Base-by-base conservation (phyloP, 2,888 invertebrate species). In the Himalopsyche anomala region DNA sequence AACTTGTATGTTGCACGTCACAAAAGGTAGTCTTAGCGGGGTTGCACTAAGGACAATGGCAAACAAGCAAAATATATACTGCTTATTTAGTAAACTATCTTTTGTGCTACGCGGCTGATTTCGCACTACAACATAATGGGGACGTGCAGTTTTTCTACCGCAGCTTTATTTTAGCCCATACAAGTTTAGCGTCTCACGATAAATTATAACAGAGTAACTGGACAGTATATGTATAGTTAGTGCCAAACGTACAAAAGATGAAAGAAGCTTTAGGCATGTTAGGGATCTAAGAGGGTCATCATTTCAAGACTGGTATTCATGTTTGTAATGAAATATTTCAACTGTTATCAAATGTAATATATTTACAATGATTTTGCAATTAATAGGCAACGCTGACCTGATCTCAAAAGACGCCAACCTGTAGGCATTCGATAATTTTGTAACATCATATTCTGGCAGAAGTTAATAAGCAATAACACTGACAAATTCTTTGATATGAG, bases 21-120 rank as follows among this genome's bases (percentile, higher is more conserved):
- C 81, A 86, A 84, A 81, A 80, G 85, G 54, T 19, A 82, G 81
- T 69, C 80, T 51, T 54, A 85, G 81, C 81, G 74, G 84, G 81
- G 86, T 81, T 81, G 81, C 83, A 28, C 6, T 15, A 54, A 80
- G 83, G 83, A 87, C 85, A 88, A 87, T 82, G 87, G 86, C 51
- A 88, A 87, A 87, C 86, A 87, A 87, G 88, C 88, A 83, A 87
- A 88, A 88, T 87, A 88, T 88, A 88, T 81, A 88, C 88, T 88
- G 87, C 88, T 69, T 88, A 87, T 88, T 87, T 84, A 87, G 84
- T 83, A 87, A 88, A 86, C 84, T 74, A 36, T 85, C 87, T 83
- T 87, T 88, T 85, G 85, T 62, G 11, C 85, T 45, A 36, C 79
- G 55, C 45, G 81, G 82, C 36, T 84, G 81, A 86, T 84, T 80